Conservation (phyloP, 2,888 invertebrate genomes). For the Aspidiotus rigidus region DNA sequence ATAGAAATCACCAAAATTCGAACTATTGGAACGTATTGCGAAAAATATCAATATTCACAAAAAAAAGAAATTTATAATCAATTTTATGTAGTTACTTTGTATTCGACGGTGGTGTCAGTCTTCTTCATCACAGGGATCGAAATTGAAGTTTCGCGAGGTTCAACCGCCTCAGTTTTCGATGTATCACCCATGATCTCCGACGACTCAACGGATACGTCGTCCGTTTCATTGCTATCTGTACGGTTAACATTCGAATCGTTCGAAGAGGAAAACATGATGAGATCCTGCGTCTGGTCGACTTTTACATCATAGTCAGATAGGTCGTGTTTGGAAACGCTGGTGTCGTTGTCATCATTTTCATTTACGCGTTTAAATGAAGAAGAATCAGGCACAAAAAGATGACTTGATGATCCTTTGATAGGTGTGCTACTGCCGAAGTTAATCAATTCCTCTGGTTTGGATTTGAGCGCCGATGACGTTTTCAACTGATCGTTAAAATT, state of each 20-base stretch:
- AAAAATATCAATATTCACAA: no score
- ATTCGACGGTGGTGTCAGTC: not conserved
- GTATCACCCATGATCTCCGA: no score
- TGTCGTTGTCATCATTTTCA: not conserved
- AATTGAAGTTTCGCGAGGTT: no score
- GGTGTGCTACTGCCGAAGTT: slow-evolving; percentile 13
- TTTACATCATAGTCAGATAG: slow-evolving; percentile 22
- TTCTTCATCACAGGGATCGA: not conserved
- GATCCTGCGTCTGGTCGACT: slow-evolving; percentile 14
- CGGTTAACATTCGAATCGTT: slow-evolving; percentile 13
- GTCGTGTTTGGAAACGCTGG: slow-evolving; percentile 11
- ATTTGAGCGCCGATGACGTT: not conserved
- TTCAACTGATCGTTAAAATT: slow-evolving; percentile 14
- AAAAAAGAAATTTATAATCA: no score
- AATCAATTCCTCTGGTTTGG: slow-evolving; percentile 21
- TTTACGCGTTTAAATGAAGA: slow-evolving; percentile 13
- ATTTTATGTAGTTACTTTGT: no score
- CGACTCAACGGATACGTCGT: slow-evolving; percentile 6
- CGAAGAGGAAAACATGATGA: slow-evolving; percentile 13
- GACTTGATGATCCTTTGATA: not conserved
- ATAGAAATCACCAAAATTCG: no score
- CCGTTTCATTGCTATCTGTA: slow-evolving; percentile 20
- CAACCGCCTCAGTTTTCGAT: no score
- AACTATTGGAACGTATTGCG: no score
- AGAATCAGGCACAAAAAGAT: not conserved